phyloP scores from a whole-genome alignment of 2,888 invertebrate genomes.

The Cartodere bifasciata region DNA sequence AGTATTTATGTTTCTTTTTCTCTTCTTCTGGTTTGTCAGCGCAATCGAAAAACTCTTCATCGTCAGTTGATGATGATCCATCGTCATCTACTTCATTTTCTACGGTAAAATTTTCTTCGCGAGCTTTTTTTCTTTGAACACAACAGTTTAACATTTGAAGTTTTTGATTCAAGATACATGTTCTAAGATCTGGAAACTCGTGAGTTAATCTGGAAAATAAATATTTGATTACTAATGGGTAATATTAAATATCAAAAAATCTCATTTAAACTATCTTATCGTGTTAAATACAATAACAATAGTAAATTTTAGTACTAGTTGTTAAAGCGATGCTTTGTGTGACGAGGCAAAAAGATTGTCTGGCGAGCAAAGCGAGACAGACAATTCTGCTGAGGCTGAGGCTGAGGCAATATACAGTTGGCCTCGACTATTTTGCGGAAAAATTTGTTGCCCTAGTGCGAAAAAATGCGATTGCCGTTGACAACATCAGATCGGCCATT shows the following conservation, averaged over 20 bases:
- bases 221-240: not conserved
- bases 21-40: slow-evolving; percentile 38
- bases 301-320: too few relatives aligned
- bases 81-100: slow-evolving; percentile 33
- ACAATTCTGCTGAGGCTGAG: too few relatives aligned
- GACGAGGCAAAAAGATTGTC: too few relatives aligned
- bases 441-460: too few relatives aligned
- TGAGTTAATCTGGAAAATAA: slow-evolving; percentile 54
- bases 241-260: slow-evolving; percentile 1
- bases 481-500: too few relatives aligned
- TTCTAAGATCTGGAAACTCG: slow-evolving; percentile 76
- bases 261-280: too few relatives aligned
- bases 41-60: slow-evolving; percentile 77
- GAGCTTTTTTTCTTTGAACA: slow-evolving; percentile 48
- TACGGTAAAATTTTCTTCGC: slow-evolving; percentile 34
- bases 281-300: too few relatives aligned
- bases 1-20: slow-evolving; percentile 30
- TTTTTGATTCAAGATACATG: slow-evolving; percentile 85
- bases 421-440: too few relatives aligned
- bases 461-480: too few relatives aligned
- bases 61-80: slow-evolving; percentile 31
- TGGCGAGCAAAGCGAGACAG: too few relatives aligned
- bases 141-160: slow-evolving; percentile 78
- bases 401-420: too few relatives aligned
- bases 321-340: too few relatives aligned